Evolutionary conservation across 1,140 invertebrate species (phyloP).

Genomic region (Bombus confusus): DNA sequence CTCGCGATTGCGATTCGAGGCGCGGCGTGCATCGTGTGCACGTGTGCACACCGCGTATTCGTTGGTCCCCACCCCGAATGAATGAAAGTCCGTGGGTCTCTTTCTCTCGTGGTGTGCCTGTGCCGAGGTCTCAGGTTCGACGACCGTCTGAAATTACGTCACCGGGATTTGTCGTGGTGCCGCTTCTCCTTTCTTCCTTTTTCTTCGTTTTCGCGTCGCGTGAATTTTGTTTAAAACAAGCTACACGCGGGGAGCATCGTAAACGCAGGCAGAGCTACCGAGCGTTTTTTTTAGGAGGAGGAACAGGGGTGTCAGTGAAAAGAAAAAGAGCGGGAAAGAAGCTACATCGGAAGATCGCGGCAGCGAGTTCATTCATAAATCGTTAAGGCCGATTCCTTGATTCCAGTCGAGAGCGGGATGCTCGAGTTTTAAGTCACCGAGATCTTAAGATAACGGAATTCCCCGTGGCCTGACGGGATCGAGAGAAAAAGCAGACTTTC

Average conservation of each 20-base stretch:
- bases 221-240: slow-evolving; percentile 40
- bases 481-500: slow-evolving; percentile 40
- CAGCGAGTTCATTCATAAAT: slow-evolving; percentile 64
- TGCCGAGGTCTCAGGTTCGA: slow-evolving; percentile 64
- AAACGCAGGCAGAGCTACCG: slow-evolving; percentile 18
- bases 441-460: slow-evolving; percentile 62
- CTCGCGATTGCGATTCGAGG: slow-evolving; percentile 41
- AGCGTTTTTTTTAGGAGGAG: neutral
- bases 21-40: neutral
- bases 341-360: slow-evolving; percentile 19
- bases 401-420: slow-evolving; percentile 45
- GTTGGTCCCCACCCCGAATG: slow-evolving; percentile 55
- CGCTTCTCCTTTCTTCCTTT: slow-evolving; percentile 2
- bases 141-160: slow-evolving; percentile 70
- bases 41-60: slow-evolving; percentile 16
- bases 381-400: slow-evolving; percentile 52
- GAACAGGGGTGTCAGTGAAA: neutral
- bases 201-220: neutral
- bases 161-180: slow-evolving; percentile 54
- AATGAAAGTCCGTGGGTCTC: slow-evolving; percentile 62
- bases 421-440: slow-evolving; percentile 65
- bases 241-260: slow-evolving; percentile 14
- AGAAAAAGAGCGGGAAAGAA: neutral
- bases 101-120: slow-evolving; percentile 14
- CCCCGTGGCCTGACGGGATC: slow-evolving; percentile 7